These are phyloP conservation scores for Drosophila watanabei DNA, from an alignment of 1,140 invertebrate genomes.

Conservation along the genomic window DNA sequence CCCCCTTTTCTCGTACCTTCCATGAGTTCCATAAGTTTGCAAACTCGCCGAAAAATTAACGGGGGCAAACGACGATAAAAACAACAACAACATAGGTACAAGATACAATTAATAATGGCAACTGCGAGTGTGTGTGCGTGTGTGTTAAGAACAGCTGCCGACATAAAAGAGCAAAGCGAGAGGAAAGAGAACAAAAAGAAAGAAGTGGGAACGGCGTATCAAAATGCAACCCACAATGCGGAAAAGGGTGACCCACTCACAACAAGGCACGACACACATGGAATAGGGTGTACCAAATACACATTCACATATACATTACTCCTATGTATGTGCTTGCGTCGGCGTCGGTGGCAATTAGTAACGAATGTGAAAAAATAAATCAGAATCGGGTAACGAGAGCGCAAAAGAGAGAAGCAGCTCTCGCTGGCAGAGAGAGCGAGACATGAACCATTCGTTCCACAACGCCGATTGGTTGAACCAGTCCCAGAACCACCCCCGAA, in stretches of 20 bases:
- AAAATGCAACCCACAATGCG: constrained; percentile 78
- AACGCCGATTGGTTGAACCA: constrained; percentile 53
- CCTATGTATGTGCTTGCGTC: constrained; percentile 12
- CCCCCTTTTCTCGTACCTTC: constrained; percentile 24
- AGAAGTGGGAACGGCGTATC: constrained; percentile 66
- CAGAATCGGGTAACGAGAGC: constrained; percentile 36
- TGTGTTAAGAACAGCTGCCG: constrained; percentile 53
- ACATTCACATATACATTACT: neutral
- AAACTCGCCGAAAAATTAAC: constrained; percentile 54
- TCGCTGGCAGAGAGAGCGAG: constrained; percentile 6
- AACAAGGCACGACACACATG: neutral
- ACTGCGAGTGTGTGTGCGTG: constrained; percentile 17
- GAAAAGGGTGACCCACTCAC: constrained; percentile 40
- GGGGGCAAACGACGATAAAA: constrained; percentile 48
- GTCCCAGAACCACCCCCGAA: constrained; percentile 28
- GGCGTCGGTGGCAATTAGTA: constrained; percentile 68
- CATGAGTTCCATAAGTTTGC: constrained; percentile 29
- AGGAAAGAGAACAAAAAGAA: constrained; percentile 9
- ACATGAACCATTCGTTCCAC: constrained; percentile 49
- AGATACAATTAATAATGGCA: constrained; percentile 72
- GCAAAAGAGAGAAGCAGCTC: neutral
- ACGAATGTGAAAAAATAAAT: constrained; percentile 67
- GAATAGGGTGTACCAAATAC: constrained; percentile 8
- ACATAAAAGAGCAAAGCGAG: constrained; percentile 61
- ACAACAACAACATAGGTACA: constrained; percentile 46